Conservation (phyloP, 2,888 invertebrate genomes). For the Criorhina ranunculi region DNA sequence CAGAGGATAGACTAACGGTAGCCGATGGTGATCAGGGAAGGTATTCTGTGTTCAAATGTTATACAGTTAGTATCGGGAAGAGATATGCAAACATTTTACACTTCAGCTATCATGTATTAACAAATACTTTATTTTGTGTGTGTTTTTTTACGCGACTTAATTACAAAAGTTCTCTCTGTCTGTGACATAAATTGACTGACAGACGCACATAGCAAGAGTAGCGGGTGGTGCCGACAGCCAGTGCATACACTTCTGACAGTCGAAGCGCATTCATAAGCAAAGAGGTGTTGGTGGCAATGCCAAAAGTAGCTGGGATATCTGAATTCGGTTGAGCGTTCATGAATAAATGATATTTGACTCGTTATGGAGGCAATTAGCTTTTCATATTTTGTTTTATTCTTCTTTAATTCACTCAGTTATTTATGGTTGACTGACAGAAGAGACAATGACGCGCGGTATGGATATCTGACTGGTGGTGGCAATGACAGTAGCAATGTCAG, state of each 20-base stretch:
- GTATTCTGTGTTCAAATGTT: constrained; percentile 34
- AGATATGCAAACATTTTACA: constrained; percentile 55
- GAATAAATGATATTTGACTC: constrained; percentile 72
- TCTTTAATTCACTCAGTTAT: constrained; percentile 67
- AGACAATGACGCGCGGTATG: constrained; percentile 23
- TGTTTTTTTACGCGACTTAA: constrained; percentile 50
- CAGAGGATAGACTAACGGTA: constrained; percentile 25
- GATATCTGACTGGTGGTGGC: constrained; percentile 31
- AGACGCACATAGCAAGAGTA: constrained; percentile 10
- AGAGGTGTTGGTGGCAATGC: constrained; percentile 54
- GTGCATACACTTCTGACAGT: constrained; percentile 49
- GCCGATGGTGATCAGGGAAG: constrained; percentile 39
- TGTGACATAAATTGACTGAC: constrained; percentile 25
- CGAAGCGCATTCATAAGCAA: constrained; percentile 35
- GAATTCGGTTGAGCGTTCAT: constrained; percentile 69
- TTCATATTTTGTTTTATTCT: constrained; percentile 50
- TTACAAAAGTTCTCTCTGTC: constrained; percentile 33
- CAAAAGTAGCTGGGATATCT: constrained; percentile 54
- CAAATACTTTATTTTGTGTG: not conserved
- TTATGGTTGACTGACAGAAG: constrained; percentile 62
- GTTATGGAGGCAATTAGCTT: constrained; percentile 73
- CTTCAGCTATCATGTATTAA: constrained; percentile 60
- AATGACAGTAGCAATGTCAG: constrained; percentile 72
- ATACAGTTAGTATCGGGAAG: constrained; percentile 5
- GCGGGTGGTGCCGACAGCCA: constrained; percentile 53